Evolutionary conservation across 1,140 invertebrate genomes (phyloP).

Genomic region (Drosophila fuyamai): DNA sequence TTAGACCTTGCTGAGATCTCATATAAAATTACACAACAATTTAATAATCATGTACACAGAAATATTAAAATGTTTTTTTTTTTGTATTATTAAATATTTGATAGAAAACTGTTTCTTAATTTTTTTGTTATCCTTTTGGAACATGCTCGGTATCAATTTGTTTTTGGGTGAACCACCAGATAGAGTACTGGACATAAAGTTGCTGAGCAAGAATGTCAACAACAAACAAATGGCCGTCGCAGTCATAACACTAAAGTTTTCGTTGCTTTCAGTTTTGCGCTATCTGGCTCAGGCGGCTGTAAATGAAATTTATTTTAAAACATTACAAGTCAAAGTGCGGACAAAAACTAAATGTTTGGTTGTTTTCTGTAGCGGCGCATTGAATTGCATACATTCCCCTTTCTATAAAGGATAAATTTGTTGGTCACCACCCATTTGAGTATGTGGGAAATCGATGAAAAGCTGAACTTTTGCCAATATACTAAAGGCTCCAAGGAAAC

Average conservation of each 20-base stretch:
- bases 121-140: background rate
- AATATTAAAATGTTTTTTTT: background rate
- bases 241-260: slow-evolving; percentile 42
- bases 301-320: slow-evolving; percentile 39
- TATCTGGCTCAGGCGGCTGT: slow-evolving; percentile 28
- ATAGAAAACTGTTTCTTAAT: background rate
- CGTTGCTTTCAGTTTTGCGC: slow-evolving; percentile 4
- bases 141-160: background rate
- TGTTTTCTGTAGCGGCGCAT: background rate
- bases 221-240: slow-evolving; percentile 24
- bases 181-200: slow-evolving; percentile 19
- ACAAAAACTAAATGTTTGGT: slow-evolving; percentile 12
- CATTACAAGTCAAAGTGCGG: slow-evolving; percentile 12
- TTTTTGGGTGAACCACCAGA: slow-evolving; percentile 1
- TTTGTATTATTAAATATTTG: slow-evolving; percentile 14
- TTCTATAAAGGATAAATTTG: background rate
- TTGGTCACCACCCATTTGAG: background rate
- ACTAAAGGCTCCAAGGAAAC: background rate
- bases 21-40: background rate
- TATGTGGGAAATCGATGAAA: slow-evolving; percentile 6
- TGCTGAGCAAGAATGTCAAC: slow-evolving; percentile 27
- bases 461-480: slow-evolving; percentile 29
- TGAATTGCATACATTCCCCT: background rate
- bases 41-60: background rate
- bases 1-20: background rate